Conservation (phyloP, 2,888 invertebrate genomes). For the Spodoptera exigua region DNA sequence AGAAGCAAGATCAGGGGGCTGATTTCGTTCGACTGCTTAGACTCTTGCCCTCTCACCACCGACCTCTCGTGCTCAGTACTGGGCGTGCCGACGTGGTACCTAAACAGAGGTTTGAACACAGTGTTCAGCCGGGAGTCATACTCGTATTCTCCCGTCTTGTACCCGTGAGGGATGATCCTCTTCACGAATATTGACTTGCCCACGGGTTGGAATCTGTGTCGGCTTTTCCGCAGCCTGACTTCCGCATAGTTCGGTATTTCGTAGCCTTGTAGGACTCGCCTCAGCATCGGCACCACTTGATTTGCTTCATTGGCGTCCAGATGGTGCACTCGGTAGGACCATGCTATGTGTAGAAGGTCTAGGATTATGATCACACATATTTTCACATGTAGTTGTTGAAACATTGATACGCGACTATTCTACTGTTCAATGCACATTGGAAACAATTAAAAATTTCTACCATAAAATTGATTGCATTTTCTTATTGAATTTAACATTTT, state of each 20-base stretch:
- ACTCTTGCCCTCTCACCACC: constrained; percentile 12
- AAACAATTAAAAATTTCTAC: constrained; percentile 29
- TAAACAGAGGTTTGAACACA: constrained; percentile 57
- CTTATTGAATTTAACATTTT: constrained; percentile 22
- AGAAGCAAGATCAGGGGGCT: background rate
- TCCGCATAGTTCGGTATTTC: background rate
- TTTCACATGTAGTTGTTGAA: constrained; percentile 7
- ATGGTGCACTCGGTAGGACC: constrained; percentile 25
- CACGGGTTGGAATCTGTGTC: background rate
- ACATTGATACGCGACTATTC: constrained; percentile 23
- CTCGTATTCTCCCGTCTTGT: constrained; percentile 37
- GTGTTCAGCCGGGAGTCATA: constrained; percentile 56
- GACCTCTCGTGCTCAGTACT: constrained; percentile 17
- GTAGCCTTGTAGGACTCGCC: background rate
- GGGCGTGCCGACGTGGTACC: constrained; percentile 54
- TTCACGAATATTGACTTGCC: constrained; percentile 47
- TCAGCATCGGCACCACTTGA: constrained; percentile 8
- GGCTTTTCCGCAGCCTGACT: no score
- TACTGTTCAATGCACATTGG: constrained; percentile 7
- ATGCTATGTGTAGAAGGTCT: background rate
- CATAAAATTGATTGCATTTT: constrained; percentile 29
- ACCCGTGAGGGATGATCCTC: constrained; percentile 57
- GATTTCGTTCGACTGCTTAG: constrained; percentile 1
- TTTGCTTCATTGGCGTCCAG: background rate
- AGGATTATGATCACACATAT: constrained; percentile 43